Evolutionary conservation across 2,888 invertebrate species (phyloP).

Genomic region (Agriopis leucophaearia): DNA sequence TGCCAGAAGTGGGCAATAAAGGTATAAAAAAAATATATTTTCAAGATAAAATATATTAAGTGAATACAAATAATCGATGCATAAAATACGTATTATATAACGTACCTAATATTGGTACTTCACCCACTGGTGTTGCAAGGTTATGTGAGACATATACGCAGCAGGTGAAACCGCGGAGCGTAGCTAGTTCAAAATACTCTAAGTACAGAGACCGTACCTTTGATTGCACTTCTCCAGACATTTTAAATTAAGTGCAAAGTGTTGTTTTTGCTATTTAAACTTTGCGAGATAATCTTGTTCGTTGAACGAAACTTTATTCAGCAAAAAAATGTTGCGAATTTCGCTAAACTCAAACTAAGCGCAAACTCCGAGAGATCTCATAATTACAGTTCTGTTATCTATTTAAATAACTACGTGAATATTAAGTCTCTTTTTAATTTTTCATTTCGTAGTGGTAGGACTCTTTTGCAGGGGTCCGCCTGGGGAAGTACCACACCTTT

Average conservation of each 20-base stretch:
- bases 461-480: too few relatives aligned
- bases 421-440: not conserved
- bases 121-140: too few relatives aligned
- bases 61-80: too few relatives aligned
- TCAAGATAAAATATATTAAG: too few relatives aligned
- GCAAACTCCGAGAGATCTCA: not conserved
- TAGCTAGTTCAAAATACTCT: slow-evolving; percentile 2
- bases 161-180: not conserved
- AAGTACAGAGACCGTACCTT: slow-evolving; percentile 19
- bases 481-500: too few relatives aligned
- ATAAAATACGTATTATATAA: too few relatives aligned
- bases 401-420: not conserved
- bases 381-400: slow-evolving; percentile 6
- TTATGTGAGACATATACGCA: not conserved
- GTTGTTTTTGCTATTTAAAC: slow-evolving; percentile 32
- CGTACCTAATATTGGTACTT: too few relatives aligned
- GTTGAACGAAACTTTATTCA: slow-evolving; percentile 19
- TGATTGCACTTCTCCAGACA: slow-evolving; percentile 24
- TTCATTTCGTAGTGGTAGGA: not conserved
- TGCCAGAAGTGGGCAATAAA: too few relatives aligned
- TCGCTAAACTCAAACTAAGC: slow-evolving; percentile 1
- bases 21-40: too few relatives aligned
- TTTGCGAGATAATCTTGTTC: slow-evolving; percentile 28
- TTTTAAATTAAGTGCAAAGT: slow-evolving; percentile 29
- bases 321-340: slow-evolving; percentile 24